Percentiles rank a stretch among this genome's conserved stretches.
Evolutionary conservation across 2,888 invertebrate species (phyloP).

Genomic region (Drosophila crucigera): DNA sequence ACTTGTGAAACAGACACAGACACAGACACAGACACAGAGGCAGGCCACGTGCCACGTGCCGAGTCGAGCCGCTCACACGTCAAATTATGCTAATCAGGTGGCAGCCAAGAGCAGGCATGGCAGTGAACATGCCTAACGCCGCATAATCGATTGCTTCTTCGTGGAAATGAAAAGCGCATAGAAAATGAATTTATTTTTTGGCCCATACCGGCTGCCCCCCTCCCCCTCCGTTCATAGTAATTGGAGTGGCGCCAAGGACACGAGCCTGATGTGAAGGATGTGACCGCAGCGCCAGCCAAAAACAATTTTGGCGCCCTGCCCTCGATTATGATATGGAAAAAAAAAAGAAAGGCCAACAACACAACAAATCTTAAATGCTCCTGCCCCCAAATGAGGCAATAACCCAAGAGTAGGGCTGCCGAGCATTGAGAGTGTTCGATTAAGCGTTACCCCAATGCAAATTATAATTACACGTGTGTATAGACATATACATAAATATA

Average conservation of each 20-base stretch:
- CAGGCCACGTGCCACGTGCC: slow-evolving; percentile 26
- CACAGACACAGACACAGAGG: not conserved
- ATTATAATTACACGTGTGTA: not conserved
- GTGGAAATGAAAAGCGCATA: slow-evolving; percentile 46
- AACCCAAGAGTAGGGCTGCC: not conserved
- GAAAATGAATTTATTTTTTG: slow-evolving; percentile 52
- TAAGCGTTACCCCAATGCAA: not conserved
- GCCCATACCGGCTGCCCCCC: not conserved
- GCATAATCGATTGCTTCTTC: slow-evolving; percentile 54
- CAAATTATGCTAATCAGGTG: slow-evolving; percentile 76
- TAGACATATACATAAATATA: not conserved
- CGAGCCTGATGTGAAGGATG: slow-evolving; percentile 3
- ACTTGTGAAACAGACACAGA: slow-evolving; percentile 1
- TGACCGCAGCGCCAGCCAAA: slow-evolving; percentile 29
- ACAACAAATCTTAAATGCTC: slow-evolving; percentile 5
- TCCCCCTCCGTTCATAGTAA: not conserved
- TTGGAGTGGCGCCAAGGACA: slow-evolving; percentile 16
- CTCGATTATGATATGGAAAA: slow-evolving; percentile 29
- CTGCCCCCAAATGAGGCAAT: not conserved
- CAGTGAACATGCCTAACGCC: slow-evolving; percentile 32
- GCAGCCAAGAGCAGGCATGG: slow-evolving; percentile 27
- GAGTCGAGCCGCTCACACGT: slow-evolving; percentile 55
- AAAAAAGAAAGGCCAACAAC: slow-evolving; percentile 6
- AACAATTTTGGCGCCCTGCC: slow-evolving; percentile 44
- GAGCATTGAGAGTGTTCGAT: not conserved